Evolutionary conservation across 1,140 invertebrate species (phyloP).

Genomic region (Caerostris darwini): DNA sequence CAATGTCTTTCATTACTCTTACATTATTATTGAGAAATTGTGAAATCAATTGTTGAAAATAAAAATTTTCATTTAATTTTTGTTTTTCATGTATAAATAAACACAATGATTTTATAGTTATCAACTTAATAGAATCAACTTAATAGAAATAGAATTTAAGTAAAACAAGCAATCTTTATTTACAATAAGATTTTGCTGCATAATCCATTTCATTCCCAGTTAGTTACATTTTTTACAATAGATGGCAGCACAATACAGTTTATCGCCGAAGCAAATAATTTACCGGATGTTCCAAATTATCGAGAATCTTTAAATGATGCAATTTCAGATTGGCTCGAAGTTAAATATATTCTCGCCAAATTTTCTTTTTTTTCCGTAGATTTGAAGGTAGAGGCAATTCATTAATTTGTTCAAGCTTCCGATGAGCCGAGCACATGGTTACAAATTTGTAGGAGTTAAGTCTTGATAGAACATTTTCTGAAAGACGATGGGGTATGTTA

Average conservation of each 20-base stretch:
- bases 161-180: slow-evolving; percentile 33
- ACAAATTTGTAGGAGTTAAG: not conserved
- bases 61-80: too few relatives aligned
- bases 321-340: too few relatives aligned
- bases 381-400: not conserved
- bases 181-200: not conserved
- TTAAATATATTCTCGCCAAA: not conserved
- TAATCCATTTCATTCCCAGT: not conserved
- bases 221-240: not conserved
- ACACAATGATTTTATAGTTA: too few relatives aligned
- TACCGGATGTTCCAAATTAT: too few relatives aligned
- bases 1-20: too few relatives aligned
- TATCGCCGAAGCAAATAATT: not conserved
- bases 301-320: too few relatives aligned
- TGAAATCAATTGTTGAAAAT: too few relatives aligned
- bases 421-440: not conserved
- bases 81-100: too few relatives aligned
- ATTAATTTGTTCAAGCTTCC: not conserved
- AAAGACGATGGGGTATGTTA: slow-evolving; percentile 1
- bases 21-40: too few relatives aligned
- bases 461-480: not conserved
- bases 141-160: too few relatives aligned
- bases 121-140: too few relatives aligned
- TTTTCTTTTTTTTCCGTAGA: not conserved
- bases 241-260: slow-evolving; percentile 3